phyloP scores from a whole-genome alignment of 2,113 vertebrate species.

The Actenoides hombroni region DNA sequence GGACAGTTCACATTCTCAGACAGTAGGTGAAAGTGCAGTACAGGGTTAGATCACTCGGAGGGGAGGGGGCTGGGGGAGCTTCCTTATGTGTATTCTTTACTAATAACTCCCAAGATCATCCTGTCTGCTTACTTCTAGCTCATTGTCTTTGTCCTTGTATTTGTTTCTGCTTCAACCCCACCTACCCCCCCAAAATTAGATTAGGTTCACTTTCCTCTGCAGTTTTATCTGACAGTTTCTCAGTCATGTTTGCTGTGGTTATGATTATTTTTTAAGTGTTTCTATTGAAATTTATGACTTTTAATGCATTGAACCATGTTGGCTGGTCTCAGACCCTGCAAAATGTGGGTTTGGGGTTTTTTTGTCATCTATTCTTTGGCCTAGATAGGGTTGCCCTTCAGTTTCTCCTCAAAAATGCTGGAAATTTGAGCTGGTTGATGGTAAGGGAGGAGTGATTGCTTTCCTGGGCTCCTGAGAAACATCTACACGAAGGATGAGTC shows the following conservation, averaged over 20 bases:
- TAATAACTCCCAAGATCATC: neutral
- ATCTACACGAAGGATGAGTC: neutral
- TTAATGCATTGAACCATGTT: neutral
- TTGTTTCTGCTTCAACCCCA: neutral
- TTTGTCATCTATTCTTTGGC: neutral
- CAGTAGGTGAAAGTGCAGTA: neutral
- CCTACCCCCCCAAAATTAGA: neutral
- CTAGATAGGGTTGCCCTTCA: neutral
- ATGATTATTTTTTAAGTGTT: neutral
- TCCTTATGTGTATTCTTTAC: neutral
- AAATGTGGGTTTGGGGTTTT: neutral
- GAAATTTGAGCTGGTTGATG: neutral
- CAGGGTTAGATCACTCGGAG: neutral
- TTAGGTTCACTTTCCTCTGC: neutral
- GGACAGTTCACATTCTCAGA: neutral
- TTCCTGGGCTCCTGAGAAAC: neutral
- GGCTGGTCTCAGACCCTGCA: neutral
- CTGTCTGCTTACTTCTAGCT: neutral
- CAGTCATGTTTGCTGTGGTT: neutral
- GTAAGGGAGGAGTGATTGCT: neutral
- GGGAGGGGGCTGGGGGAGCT: neutral
- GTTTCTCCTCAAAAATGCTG: neutral
- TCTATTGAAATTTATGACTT: neutral
- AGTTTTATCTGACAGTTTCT: neutral
- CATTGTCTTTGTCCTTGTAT: neutral